Conservation (phyloP, 2,797 vertebrate species). For the Siniperca obscura region DNA sequence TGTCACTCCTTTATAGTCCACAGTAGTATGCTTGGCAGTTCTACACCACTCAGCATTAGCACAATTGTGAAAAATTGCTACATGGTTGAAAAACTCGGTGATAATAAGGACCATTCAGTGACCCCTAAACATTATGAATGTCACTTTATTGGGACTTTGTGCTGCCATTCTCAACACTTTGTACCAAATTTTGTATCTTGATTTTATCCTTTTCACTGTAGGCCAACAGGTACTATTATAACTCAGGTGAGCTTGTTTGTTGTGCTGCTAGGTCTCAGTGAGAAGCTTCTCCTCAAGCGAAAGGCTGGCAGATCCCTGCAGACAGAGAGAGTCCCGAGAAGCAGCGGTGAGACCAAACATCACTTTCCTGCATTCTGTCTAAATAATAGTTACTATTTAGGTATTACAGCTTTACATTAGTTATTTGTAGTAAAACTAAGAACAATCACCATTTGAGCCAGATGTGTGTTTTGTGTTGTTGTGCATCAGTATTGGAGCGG, state of each 20-base stretch:
- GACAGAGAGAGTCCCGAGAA: conserved; percentile 88
- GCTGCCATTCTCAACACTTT: not conserved
- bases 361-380: not conserved
- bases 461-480: conserved; percentile 1
- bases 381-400: not conserved
- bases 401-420: not conserved
- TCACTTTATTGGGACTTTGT: not conserved
- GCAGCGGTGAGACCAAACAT: conserved; percentile 84
- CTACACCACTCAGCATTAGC: not conserved
- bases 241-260: not conserved
- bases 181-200: not conserved
- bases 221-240: not conserved
- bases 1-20: not conserved
- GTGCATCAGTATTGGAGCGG: conserved; percentile 87
- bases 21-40: not conserved
- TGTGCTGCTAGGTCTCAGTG: conserved; percentile 84
- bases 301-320: conserved; percentile 77
- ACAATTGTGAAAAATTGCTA: not conserved
- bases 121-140: not conserved
- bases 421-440: no score
- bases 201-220: not conserved
- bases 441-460: not conserved
- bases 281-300: conserved; percentile 88
- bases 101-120: not conserved
- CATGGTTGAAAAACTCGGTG: not conserved